Percentiles rank a stretch among this genome's conserved stretches.
phyloP scores from a whole-genome alignment of 2,113 vertebrate genomes.

The Zosterops hypoxanthus region DNA sequence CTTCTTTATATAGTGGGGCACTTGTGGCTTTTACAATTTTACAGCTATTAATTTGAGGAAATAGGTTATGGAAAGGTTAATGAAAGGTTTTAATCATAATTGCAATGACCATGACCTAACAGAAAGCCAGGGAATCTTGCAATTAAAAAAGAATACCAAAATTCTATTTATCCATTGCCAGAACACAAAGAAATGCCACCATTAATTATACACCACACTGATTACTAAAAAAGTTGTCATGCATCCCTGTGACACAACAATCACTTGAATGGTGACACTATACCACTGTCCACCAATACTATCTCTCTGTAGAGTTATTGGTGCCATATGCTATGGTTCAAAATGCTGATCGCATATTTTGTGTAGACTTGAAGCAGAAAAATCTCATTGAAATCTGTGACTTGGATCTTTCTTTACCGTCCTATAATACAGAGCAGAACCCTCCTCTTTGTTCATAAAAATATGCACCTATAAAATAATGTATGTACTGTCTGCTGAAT shows the following conservation, averaged over 20 bases:
- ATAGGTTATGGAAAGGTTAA: constrained; percentile 67
- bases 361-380: background rate
- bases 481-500: constrained; percentile 50
- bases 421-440: background rate
- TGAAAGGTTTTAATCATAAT: constrained; percentile 62
- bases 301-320: background rate
- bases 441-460: constrained; percentile 25
- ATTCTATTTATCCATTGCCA: constrained; percentile 59
- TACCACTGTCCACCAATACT: background rate
- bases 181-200: constrained; percentile 10
- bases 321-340: background rate
- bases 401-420: background rate
- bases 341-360: background rate
- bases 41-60: constrained; percentile 47
- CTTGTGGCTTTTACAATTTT: constrained; percentile 33
- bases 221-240: constrained; percentile 28
- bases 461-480: constrained; percentile 38
- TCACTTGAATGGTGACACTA: background rate
- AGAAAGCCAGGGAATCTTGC: constrained; percentile 22
- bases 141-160: constrained; percentile 44
- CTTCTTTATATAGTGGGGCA: background rate
- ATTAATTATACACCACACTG: constrained; percentile 54
- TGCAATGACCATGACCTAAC: constrained; percentile 40
- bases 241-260: background rate
- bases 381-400: background rate